Evolutionary conservation across 2,797 vertebrate genomes (phyloP).

Genomic region (Jordanella pulchra): DNA sequence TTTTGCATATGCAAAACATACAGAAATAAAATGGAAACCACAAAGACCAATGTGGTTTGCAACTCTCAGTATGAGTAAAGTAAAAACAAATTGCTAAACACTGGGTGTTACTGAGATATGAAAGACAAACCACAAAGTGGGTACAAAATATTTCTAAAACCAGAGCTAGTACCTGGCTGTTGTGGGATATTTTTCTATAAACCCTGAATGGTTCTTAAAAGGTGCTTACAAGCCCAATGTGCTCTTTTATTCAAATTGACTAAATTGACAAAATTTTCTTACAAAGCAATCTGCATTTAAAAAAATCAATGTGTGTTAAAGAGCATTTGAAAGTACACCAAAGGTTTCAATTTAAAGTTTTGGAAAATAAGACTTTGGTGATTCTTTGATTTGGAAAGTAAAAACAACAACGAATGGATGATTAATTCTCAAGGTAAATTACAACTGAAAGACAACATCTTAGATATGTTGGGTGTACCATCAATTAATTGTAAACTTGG

Average conservation of each 20-base stretch:
- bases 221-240: background rate
- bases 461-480: too few species aligned
- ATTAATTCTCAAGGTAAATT: background rate
- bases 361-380: background rate
- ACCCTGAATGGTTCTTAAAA: background rate
- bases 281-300: background rate
- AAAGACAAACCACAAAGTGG: background rate
- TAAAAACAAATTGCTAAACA: background rate
- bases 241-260: too few species aligned
- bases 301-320: background rate
- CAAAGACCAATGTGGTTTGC: background rate
- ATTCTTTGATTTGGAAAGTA: background rate
- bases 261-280: background rate
- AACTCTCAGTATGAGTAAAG: background rate
- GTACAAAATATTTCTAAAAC: background rate
- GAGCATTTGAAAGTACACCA: background rate
- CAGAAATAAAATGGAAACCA: background rate
- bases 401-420: background rate
- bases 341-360: background rate
- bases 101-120: background rate
- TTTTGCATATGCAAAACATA: background rate
- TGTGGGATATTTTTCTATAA: background rate
- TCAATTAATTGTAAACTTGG: too few species aligned
- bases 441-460: background rate
- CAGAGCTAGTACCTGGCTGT: background rate